Evolutionary conservation across 2,797 vertebrate genomes (phyloP).

Genomic region (Anabacerthia variegaticeps): DNA sequence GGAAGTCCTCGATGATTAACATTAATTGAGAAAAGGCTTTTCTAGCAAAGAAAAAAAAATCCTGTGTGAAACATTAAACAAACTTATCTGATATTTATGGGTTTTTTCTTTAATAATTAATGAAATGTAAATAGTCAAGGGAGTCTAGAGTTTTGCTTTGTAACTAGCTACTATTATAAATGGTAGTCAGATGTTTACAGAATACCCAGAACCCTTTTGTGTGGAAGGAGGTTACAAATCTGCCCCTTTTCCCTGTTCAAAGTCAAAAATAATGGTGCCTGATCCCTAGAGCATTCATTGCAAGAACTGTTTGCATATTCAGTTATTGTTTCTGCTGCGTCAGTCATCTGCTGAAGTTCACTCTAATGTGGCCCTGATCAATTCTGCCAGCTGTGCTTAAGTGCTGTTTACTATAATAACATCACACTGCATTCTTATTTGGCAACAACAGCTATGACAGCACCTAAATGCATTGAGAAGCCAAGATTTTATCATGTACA

Average conservation of each 20-base stretch:
- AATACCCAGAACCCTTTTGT: slow-evolving; percentile 85
- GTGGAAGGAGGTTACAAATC: slow-evolving; percentile 86
- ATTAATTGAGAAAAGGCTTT: slow-evolving; percentile 85
- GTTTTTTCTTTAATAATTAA: slow-evolving; percentile 90
- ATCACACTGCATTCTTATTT: slow-evolving; percentile 83
- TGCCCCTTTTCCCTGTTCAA: slow-evolving; percentile 84
- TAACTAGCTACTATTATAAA: slow-evolving; percentile 81
- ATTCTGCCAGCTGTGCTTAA: slow-evolving; percentile 94
- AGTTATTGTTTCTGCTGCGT: slow-evolving; percentile 94
- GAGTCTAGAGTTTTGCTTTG: slow-evolving; percentile 84
- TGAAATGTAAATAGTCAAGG: slow-evolving; percentile 93
- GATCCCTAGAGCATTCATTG: slow-evolving; percentile 86
- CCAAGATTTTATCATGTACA: slow-evolving; percentile 79
- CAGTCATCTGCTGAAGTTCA: slow-evolving; percentile 90
- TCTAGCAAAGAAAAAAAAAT: slow-evolving; percentile 73
- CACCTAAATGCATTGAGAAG: slow-evolving; percentile 83
- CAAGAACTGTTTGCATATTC: slow-evolving; percentile 94
- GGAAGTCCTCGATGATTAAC: slow-evolving; percentile 89
- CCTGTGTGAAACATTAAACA: slow-evolving; percentile 94
- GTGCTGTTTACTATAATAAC: slow-evolving; percentile 93
- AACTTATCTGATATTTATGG: slow-evolving; percentile 91
- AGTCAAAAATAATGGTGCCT: slow-evolving; percentile 89
- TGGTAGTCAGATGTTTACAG: slow-evolving; percentile 92
- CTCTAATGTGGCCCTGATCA: slow-evolving; percentile 90
- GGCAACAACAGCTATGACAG: slow-evolving; percentile 85